Base-by-base conservation (phyloP, 1,140 invertebrate species). In the Calycopis cecrops region DNA sequence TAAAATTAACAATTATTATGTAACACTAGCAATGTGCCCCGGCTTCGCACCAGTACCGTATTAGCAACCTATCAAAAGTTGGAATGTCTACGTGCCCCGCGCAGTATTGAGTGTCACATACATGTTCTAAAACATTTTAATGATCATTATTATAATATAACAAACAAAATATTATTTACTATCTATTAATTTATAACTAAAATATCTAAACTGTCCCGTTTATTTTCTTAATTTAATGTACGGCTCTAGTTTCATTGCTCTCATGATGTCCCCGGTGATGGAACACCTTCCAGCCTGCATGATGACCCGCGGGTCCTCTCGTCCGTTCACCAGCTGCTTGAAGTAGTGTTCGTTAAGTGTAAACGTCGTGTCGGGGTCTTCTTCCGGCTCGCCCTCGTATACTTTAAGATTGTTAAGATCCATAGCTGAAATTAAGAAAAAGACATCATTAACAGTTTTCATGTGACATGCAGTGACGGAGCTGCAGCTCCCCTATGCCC, bases 211-310 rank as follows among this genome's bases (percentile, higher is more conserved):
- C n/a, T n/a, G n/a, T n/a, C n/a, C n/a, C n/a, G 6, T 52, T 9
- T 56, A 52, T 8, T 58, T 76, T 78, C 75, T 73, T 21, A 88
- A 35, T 50, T 84, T 88, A 44, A 88, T 87, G 69, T 87, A 88
- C 9, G 87, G 86, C 68, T 89, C 87, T 49, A 89, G 76, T 64
- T 85, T 79, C 87, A 88, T 88, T 6, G 84, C 87, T 37, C 79
- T 69, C 85, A 86, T 88, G 62, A 88, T 78, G 65, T 88, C 81
- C 3, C 85, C 87, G 0, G 85, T 88, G 52, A 88, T 85, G 4
- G 85, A 87, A 38, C 87, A 88, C 9, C 82, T 62, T 1, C 87
- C 87, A 9, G 87, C 82, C 50, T 87, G 84, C 67, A 88, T 78
- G 18, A 85, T 85, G 52, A 69, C 67, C 2, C 85, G 60, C 0